These are phyloP conservation scores for Heterotilapia buettikoferi DNA, from an alignment of 2,113 vertebrate genomes.

Conservation along the genomic window DNA sequence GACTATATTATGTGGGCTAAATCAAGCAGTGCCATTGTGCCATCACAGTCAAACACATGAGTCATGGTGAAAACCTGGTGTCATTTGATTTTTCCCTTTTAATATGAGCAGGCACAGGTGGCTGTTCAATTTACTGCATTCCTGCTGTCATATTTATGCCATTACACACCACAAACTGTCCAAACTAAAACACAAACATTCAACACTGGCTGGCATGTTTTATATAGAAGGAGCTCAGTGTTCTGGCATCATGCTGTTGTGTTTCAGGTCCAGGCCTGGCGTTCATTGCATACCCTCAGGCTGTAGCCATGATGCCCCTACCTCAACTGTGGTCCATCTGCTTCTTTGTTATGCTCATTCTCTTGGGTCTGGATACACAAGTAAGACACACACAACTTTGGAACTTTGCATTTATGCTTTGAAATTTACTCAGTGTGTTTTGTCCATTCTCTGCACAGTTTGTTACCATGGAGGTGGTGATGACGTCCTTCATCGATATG, in stretches of 20 bases:
- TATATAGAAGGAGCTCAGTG: not conserved
- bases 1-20: not conserved
- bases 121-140: not conserved
- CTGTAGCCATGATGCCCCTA: conserved; percentile 73
- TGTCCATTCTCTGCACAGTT: conserved; percentile 45
- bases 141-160: not conserved
- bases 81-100: not conserved
- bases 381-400: conserved; percentile 11
- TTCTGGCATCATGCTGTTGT: not conserved
- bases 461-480: conserved; percentile 65
- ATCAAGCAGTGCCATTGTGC: not conserved
- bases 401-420: not conserved
- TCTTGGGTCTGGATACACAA: conserved; percentile 72
- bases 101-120: not conserved
- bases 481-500: conserved; percentile 62
- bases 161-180: not conserved
- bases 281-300: conserved; percentile 74
- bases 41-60: not conserved
- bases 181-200: not conserved
- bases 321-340: conserved; percentile 72
- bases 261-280: conserved; percentile 71
- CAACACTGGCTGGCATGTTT: not conserved
- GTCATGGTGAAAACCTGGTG: not conserved
- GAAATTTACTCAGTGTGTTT: not conserved
- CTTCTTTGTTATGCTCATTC: conserved; percentile 74